Evolutionary conservation across 2,888 invertebrate species (phyloP), one percentile per base, ranked within the genome.

Genomic region (Cyclophora punctaria): DNA sequence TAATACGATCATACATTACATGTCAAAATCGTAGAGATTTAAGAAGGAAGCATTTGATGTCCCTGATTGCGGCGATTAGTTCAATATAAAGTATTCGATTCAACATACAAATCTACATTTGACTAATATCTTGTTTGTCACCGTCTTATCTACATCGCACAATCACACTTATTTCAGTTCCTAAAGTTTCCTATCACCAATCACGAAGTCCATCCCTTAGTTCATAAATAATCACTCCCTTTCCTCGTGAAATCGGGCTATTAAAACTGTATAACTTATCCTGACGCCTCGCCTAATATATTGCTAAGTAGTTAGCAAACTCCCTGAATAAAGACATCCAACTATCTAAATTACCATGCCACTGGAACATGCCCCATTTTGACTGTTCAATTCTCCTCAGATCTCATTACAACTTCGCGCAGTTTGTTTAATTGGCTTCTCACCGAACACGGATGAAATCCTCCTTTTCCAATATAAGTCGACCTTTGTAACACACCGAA

Each of bases 351-450:
- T 66, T 69, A 63, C 55, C 48, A 58, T 52, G 53, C 58, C 50
- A 52, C 48, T 48, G 47, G 54, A 48, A 50, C 57, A 61, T 48
- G 52, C 57, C 53, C 60, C 64, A 65, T 67, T 66, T 67, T 64
- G 69, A 70, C 65, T 67, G 70, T 66, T 71, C 69, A 71, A 67
- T 67, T 67, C 70, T 64, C 63, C 56, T 64, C 64, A 63, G 62
- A 71, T 72, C 71, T 72, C 73, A 71, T 73, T 73, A 73, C 66
- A 71, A 72, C 59, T 73, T 73, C 50, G 58, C 58, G 59, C 64
- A 65, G 65, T 71, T 70, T 69, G 71, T 71, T 73, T 71, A 72
- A 73, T 73, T 73, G 71, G 69, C 64, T 68, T 61, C 64, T 66
- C 67, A 61, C 54, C 60, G 54, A 57, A 68, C 62, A 57, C 60